Evolutionary conservation across 2,797 vertebrate genomes (phyloP).

Genomic region (Microcaecilia unicolor): DNA sequence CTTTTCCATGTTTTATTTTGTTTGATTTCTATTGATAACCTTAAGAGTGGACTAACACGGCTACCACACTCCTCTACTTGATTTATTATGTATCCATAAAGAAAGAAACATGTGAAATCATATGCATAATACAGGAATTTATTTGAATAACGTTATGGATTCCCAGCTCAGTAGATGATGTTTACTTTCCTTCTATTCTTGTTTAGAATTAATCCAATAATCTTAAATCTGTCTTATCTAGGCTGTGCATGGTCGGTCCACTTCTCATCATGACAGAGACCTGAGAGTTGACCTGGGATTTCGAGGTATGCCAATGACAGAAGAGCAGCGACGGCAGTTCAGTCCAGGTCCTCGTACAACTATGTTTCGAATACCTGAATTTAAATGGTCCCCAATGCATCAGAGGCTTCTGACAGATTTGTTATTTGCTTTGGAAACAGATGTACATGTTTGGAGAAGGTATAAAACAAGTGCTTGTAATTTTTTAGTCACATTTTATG

Average conservation of each 20-base stretch:
- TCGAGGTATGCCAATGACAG: constrained; percentile 95
- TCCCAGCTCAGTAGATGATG: not conserved
- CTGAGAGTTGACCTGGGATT: constrained; percentile 83
- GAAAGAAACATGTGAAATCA: too few species aligned
- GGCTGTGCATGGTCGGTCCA: constrained; percentile 65
- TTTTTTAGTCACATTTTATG: too few species aligned
- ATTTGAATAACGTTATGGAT: not conserved
- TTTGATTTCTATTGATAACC: too few species aligned
- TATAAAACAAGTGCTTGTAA: constrained; percentile 17
- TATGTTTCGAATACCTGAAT: constrained; percentile 98
- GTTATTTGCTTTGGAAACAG: constrained; percentile 95
- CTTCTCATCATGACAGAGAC: constrained; percentile 69
- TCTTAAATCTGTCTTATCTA: constrained; percentile 36
- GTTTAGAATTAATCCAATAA: too few species aligned
- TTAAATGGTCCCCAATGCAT: constrained; percentile 98
- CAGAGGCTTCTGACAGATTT: constrained; percentile 92
- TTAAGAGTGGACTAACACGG: too few species aligned
- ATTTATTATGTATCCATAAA: too few species aligned
- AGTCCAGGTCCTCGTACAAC: constrained; percentile 95
- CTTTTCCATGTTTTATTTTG: too few species aligned
- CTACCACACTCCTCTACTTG: too few species aligned
- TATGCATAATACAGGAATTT: not conserved
- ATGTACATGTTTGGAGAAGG: constrained; percentile 97
- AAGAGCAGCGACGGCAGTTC: constrained; percentile 92
- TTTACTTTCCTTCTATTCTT: too few species aligned